Conservation (phyloP, 2,888 invertebrate genomes). For the Aromia moschata region DNA sequence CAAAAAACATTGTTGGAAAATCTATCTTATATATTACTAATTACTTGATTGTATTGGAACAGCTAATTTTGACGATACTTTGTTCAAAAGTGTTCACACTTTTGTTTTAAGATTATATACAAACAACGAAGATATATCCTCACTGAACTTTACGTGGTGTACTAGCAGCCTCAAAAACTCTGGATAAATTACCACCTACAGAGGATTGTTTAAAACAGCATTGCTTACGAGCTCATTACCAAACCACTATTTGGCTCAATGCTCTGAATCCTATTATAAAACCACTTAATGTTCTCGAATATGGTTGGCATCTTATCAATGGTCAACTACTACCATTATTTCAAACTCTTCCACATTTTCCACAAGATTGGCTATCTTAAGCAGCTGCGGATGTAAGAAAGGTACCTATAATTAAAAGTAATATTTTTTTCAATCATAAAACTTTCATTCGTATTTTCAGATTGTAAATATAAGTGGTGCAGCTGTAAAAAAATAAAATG, state of each 20-base stretch:
- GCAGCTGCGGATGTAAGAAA: background rate
- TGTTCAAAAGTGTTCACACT: background rate
- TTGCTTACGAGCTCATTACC: conserved; percentile 15
- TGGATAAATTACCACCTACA: conserved; percentile 25
- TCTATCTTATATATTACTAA: conserved; percentile 10
- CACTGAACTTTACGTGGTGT: conserved; percentile 10
- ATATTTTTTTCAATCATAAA: too few relatives aligned
- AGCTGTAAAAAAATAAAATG: too few relatives aligned
- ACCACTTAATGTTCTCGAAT: background rate
- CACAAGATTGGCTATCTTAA: background rate
- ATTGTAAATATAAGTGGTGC: too few relatives aligned
- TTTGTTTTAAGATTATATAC: conserved; percentile 23
- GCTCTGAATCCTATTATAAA: conserved; percentile 4
- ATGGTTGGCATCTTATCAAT: background rate
- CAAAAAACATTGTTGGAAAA: conserved; percentile 34
- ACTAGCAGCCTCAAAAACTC: conserved; percentile 13
- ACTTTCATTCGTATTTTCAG: too few relatives aligned
- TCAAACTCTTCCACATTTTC: background rate
- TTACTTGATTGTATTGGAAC: background rate
- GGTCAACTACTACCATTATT: background rate
- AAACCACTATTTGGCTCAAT: conserved; percentile 18
- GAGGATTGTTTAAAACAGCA: conserved; percentile 19
- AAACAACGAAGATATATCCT: background rate
- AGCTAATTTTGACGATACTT: background rate
- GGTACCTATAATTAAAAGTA: too few relatives aligned